Conservation (phyloP, 2,888 invertebrate genomes). For the Pristionchus japonicus region DNA sequence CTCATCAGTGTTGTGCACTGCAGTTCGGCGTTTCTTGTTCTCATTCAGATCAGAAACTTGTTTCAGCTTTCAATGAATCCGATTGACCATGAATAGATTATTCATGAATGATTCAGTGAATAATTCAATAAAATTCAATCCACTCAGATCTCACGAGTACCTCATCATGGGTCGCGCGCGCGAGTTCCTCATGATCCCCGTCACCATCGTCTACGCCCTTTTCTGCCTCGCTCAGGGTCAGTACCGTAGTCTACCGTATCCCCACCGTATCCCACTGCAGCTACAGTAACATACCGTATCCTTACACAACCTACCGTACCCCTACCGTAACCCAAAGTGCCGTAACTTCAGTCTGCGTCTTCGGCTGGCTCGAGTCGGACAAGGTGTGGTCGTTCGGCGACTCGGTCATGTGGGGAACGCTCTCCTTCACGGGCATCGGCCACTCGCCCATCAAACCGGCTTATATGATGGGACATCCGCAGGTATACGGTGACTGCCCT, state of each 20-base stretch:
- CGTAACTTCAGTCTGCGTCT: background rate
- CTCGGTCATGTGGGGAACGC: background rate
- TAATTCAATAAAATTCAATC: too few relatives aligned
- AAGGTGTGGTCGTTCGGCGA: background rate
- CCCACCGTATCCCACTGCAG: background rate
- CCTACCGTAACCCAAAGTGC: background rate
- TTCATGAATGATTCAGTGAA: too few relatives aligned
- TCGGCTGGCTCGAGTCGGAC: constrained; percentile 39
- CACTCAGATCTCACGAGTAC: background rate
- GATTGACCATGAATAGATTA: too few relatives aligned
- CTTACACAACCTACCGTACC: background rate
- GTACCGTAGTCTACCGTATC: background rate
- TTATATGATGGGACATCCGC: background rate
- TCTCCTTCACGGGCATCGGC: background rate
- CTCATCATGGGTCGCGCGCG: background rate
- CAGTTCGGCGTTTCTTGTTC: too few relatives aligned
- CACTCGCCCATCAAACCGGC: constrained; percentile 2
- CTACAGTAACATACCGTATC: too few relatives aligned
- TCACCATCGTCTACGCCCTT: background rate
- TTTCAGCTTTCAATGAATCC: too few relatives aligned
- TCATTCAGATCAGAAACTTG: too few relatives aligned
- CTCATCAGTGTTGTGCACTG: too few relatives aligned
- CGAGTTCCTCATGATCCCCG: background rate
- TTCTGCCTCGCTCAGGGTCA: background rate
- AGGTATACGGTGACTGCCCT: constrained; percentile 2